Conservation (phyloP, 2,113 vertebrate genomes). For the Pan troglodytes region DNA sequence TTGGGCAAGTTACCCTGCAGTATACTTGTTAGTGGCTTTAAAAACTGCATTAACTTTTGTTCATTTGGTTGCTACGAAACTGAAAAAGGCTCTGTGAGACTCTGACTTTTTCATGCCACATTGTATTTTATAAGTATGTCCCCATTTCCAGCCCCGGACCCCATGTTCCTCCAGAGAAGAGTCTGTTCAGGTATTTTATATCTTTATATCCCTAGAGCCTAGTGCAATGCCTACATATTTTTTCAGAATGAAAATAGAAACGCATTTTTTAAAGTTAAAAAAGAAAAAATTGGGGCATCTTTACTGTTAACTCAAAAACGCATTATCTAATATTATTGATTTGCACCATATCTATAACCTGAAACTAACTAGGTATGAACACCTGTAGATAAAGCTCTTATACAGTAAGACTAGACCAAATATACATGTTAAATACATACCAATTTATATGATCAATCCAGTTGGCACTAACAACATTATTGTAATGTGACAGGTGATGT, state of each 20-base stretch:
- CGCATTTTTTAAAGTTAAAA: not conserved
- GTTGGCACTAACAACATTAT: not conserved
- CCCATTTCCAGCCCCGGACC: not conserved
- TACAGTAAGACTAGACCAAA: not conserved
- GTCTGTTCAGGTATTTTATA: not conserved
- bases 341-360: rapidly evolving
- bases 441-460: not conserved
- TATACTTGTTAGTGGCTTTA: constrained; percentile 16
- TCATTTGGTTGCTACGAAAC: constrained; percentile 14
- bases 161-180: not conserved
- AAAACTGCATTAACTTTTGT: not conserved
- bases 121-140: not conserved
- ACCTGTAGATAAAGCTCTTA: not conserved
- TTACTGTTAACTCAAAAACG: not conserved
- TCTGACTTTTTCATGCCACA: not conserved
- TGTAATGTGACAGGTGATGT: not conserved
- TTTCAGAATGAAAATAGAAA: not conserved
- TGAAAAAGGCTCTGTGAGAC: not conserved
- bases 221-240: not conserved
- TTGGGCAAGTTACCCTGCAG: constrained; percentile 49
- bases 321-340: not conserved
- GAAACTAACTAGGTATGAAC: not conserved
- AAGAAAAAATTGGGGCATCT: not conserved
- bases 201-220: not conserved
- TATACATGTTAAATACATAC: not conserved